Evolutionary conservation across 2,888 invertebrate genomes (phyloP), one percentile per base, ranked within the genome.

Genomic region (Lumbricus terrestris): DNA sequence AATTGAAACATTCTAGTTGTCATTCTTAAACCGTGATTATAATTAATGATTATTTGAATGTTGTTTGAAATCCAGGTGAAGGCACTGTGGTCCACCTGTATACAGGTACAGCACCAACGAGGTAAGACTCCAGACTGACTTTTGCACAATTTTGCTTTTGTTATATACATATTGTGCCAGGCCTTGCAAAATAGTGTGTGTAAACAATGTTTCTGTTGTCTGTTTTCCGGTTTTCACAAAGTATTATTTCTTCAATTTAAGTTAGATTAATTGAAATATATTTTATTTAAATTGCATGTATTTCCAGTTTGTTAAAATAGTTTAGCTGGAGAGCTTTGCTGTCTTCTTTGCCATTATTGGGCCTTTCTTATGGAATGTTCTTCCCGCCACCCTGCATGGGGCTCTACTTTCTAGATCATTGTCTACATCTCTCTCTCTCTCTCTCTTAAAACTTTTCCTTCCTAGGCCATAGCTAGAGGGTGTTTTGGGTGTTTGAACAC

Each of bases 71-170:
- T 90, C 13, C 69, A 91, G 91, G 91, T 29, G 35, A 82, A 34
- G 91, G 91, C 15, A 42, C 82, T 33, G 38, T 91, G 29, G 69
- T 91, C 20, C 88, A 91, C 83, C 42, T 91, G 37, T 91, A 91
- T 69, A 89, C 90, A 34, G 91, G 91, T 83, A 90, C 90, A 29
- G 91, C 91, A 38, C 90, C 91, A 23, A 90, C 88, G 40, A 54
- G 83, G 91, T 91, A 34, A 82, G 90, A n/a, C 37, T 18, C 40
- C n/a, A n/a, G n/a, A 23, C 37, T 85, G 23, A 85, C 29, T 35
- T 38, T 88, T 15, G 33, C 33, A 23, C 33, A 40, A 20, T 47
- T 47, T 88, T 33, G 33, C 40, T 38, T 88, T 20, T 47, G 20
- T 47, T 47, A 23, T 11, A 47, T 47, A 23, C 23, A 23, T 47